Base-by-base conservation (phyloP, 2,888 invertebrate genomes). In the Julus scanicus region DNA sequence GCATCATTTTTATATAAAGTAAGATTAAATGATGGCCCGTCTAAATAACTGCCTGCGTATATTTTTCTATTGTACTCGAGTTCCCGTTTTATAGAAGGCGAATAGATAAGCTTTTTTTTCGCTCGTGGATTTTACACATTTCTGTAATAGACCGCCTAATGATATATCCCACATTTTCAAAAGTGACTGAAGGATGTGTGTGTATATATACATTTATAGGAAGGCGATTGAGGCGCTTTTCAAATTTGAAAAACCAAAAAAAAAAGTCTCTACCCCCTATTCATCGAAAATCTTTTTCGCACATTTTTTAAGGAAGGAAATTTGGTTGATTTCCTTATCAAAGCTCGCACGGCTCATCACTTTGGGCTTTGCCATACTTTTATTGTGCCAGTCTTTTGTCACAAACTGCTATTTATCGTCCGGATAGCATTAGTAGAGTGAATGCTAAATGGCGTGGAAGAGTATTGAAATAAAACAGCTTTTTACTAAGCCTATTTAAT, bases 371-470 rank as follows among this genome's bases (percentile, higher is more conserved):
- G 44, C 20, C n/a, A 20, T 9, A 85, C 29, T 44, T 15, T 86
- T 13, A n/a, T 13, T 39, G 49, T 84, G 84, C 13, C 15, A 84
- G 20, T 84, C 40, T 84, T 84, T 84, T 84, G 39, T 84, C 40
- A 13, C 44, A n/a, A 9, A 13, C 17, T 6, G n/a, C 86, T 86
- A 86, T 86, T 86, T 86, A 86, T 86, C 86, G 86, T 44, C 83
- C 86, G 86, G 49, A 86, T 86, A 48, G 86, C 86, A 86, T 86
- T 86, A 86, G 86, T 48, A 86, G 29, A 3, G 86, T 44, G 44
- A 86, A 39, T 44, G 86, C 86, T 86, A 86, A 86, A 86, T 86
- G 86, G 86, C 44, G 40, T 86, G 86, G 86, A 86, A 83, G 40
- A 5, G 40, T 83, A 39, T 83, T 83, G 83, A 83, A 83, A 83